Evolutionary conservation across 2,797 vertebrate species (phyloP), one percentile per base, ranked within the genome.

Genomic region (Liasis olivaceus): DNA sequence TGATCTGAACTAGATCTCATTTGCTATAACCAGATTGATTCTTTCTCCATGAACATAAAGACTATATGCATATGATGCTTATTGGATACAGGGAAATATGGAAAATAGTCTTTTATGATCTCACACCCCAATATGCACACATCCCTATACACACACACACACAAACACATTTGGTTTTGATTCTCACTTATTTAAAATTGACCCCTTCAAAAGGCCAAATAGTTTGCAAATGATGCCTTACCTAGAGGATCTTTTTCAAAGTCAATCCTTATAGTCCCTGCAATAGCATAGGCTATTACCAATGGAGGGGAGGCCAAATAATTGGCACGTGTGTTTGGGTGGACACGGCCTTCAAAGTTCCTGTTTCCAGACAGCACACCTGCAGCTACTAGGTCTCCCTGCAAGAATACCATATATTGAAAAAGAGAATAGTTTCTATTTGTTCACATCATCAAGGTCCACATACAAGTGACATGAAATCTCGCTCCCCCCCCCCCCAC

Each of bases 291-390:
- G 2, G 99, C 99, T 77, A 99, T 99, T 89, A 99, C 99, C 51
- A 99, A 98, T 0, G 98, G 99, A 0, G 99, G 99, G 2, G 99
- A 99, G 0, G 99, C 98, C 93, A 99, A 97, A 94, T 99, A 99
- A 97, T 99, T 99, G 69, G 99, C 99, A 87, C 99, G 98, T 13
- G 99, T 99, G 95, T 99, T 99, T 93, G 99, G 99, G 95, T 99
- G 99, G 63, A 99, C 99, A 58, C 99, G 98, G 0, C 99, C 99
- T 97, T 99, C 99, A 24, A 99, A 99, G 97, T 99, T 99, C 94
- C 99, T 98, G 94, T 99, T 99, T 51, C 99, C 99, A 87, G 99
- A 99, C 0, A 99, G 97, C 13, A 99, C 96, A 0, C 99, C 99
- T 20, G 98, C 98, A 0, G 98, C 99, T 0, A 99, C 98, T 0